Evolutionary conservation across 2,888 invertebrate species (phyloP), one percentile per base, ranked within the genome.

Genomic region (Rhynchonema sp.): DNA sequence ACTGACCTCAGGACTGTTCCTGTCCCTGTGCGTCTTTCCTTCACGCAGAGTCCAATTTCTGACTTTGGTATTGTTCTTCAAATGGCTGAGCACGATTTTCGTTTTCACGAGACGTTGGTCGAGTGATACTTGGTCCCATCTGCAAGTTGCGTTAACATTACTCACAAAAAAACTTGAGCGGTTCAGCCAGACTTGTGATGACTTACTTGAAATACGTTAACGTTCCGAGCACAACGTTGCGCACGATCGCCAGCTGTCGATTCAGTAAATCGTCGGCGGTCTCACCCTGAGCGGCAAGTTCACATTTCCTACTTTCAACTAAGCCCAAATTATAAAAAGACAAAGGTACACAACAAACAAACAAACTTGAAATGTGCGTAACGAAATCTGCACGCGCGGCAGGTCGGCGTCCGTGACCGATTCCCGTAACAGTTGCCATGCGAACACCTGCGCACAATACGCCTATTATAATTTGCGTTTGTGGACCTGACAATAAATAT

Each of bases 41-140:
- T 71, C 71, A 27, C 70, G 62, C 46, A 71, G 63, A 0, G 71
- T 71, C 71, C 71, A 71, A 60, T 71, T 71, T 46, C 71, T 65
- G 30, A 71, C 71, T 61, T 71, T 71, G 25, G 71, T 69, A 58
- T 71, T 71, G 64, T 71, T 71, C 61, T 71, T 71, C 59, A 71
- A 63, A 63, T 71, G 71, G 55, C 66, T 60, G 26, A 68, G 61
- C 17, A 59, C 27, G n/a, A 22, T 38, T 26, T 46, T 54, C 17
- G 68, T 69, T 60, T 70, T 70, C 58, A 66, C 65, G 62, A 71
- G 64, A 57, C 69, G 69, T 55, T 63, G 62, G 57, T 71, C 71
- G 57, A 66, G 66, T 1, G 69, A 61, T 46, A 71, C 62, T 13
- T 61, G 52, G 58, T 69, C 68, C 70, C 70, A 71, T 56, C 70